Percentiles rank a stretch among this genome's conserved stretches.
phyloP scores from a whole-genome alignment of 2,113 vertebrate species.

The Gallinago paraguaiae region DNA sequence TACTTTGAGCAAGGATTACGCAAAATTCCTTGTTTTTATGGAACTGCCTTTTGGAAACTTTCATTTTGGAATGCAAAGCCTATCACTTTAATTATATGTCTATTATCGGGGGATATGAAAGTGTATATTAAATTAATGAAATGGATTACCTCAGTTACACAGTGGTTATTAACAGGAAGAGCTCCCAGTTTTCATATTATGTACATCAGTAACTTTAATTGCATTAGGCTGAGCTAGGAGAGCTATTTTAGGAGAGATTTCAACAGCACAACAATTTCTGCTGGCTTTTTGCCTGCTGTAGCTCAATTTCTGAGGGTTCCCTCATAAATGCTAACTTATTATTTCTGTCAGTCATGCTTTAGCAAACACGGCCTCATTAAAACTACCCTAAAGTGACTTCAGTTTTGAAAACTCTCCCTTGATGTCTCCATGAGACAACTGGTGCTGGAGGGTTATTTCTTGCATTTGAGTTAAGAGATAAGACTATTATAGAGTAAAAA shows the following conservation, averaged over 20 bases:
- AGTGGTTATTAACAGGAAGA: conserved; percentile 81
- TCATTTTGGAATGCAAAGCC: conserved; percentile 62
- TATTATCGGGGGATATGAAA: conserved; percentile 56
- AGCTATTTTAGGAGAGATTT: conserved; percentile 77
- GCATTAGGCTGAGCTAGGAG: conserved; percentile 74
- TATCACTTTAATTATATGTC: conserved; percentile 74
- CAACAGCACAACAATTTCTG: conserved; percentile 72
- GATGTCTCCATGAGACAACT: not conserved
- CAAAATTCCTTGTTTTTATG: conserved; percentile 11
- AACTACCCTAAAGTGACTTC: conserved; percentile 45
- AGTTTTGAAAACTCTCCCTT: conserved; percentile 15
- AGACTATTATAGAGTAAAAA: not conserved
- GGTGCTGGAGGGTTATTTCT: not conserved
- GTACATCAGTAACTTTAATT: conserved; percentile 84
- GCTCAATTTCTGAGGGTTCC: conserved; percentile 73
- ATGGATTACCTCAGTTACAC: conserved; percentile 74
- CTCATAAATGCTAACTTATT: conserved; percentile 75
- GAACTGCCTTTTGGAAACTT: conserved; percentile 54
- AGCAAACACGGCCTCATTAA: conserved; percentile 78
- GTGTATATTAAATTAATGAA: conserved; percentile 78
- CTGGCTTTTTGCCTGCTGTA: conserved; percentile 78
- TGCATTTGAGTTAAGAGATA: not conserved
- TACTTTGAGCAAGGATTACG: conserved; percentile 14
- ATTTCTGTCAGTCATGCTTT: conserved; percentile 82
- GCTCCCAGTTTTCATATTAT: conserved; percentile 79